These are phyloP conservation scores for Oriolus oriolus DNA, from an alignment of 2,113 vertebrate genomes.

Conservation along the genomic window DNA sequence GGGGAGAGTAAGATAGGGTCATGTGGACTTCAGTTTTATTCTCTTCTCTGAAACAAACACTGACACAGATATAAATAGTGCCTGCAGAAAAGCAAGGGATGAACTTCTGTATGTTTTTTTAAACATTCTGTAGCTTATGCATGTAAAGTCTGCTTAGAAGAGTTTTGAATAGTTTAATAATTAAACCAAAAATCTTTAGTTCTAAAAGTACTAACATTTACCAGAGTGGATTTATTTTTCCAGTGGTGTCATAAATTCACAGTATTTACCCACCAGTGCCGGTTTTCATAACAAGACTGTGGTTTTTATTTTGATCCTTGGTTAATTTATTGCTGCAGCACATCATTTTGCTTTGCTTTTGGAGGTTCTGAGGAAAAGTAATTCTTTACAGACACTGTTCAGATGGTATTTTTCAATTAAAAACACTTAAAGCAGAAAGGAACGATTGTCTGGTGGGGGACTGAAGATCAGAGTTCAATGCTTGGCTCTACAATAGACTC, in stretches of 20 bases:
- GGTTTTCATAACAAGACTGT: slow-evolving; percentile 55
- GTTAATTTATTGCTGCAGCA: slow-evolving; percentile 52
- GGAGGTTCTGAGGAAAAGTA: slow-evolving; percentile 51
- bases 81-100: slow-evolving; percentile 14
- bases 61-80: slow-evolving; percentile 34
- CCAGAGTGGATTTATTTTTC: slow-evolving; percentile 9
- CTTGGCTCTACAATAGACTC: slow-evolving; percentile 58
- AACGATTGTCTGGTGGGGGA: slow-evolving; percentile 33
- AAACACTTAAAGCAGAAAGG: slow-evolving; percentile 56
- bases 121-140: slow-evolving; percentile 8
- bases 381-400: slow-evolving; percentile 60
- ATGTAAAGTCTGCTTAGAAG: neutral
- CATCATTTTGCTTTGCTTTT: slow-evolving; percentile 54
- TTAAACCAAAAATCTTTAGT: slow-evolving; percentile 24
- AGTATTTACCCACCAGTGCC: slow-evolving; percentile 49
- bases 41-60: slow-evolving; percentile 36
- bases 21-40: slow-evolving; percentile 22
- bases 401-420: slow-evolving; percentile 63
- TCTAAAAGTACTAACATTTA: slow-evolving; percentile 23
- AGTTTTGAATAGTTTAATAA: slow-evolving; percentile 2
- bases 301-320: slow-evolving; percentile 57
- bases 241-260: slow-evolving; percentile 30
- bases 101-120: neutral
- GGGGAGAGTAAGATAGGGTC: neutral
- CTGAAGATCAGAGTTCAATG: slow-evolving; percentile 54